A percentile compares a stretch with the other conserved stretches of the same genome.
phyloP scores from a whole-genome alignment of 2,797 vertebrate species.

The Ptychobarbus kaznakovi region DNA sequence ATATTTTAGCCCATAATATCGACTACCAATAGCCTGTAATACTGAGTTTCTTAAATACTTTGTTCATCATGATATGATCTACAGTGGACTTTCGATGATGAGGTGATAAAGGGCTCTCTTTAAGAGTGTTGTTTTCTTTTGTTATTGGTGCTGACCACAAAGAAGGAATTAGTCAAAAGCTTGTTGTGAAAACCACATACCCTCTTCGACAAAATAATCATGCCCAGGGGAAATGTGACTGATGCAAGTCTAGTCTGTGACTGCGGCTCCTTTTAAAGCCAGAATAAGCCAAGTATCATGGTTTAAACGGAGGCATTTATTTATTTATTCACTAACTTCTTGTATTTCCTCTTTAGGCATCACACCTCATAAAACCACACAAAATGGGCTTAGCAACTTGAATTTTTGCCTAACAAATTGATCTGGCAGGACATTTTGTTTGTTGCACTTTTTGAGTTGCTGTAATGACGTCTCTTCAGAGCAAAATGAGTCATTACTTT shows the following conservation, averaged over 20 bases:
- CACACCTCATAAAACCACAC: conserved; percentile 27
- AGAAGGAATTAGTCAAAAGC: conserved; percentile 12
- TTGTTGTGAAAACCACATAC: conserved; percentile 16
- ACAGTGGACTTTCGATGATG: conserved; percentile 5
- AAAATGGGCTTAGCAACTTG: background rate
- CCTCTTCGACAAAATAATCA: background rate
- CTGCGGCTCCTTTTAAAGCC: background rate
- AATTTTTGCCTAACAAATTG: background rate
- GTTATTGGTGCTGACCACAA: conserved; percentile 38
- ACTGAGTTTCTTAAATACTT: too few species aligned
- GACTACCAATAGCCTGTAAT: background rate
- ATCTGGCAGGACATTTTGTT: conserved; percentile 21
- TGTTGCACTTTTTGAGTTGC: background rate
- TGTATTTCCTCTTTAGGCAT: conserved; percentile 5
- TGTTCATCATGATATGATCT: too few species aligned
- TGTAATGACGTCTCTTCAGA: conserved; percentile 6
- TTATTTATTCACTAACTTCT: conserved; percentile 23
- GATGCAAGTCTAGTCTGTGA: conserved; percentile 13
- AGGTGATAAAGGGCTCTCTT: conserved; percentile 24
- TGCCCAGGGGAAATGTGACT: conserved; percentile 10
- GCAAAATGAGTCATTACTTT: background rate
- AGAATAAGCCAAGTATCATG: background rate
- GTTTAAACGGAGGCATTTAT: conserved; percentile 10
- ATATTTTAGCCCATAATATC: background rate
- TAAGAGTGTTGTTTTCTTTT: conserved; percentile 34